phyloP scores from a whole-genome alignment of 2,888 invertebrate species.

The Iselma pallidipennis region DNA sequence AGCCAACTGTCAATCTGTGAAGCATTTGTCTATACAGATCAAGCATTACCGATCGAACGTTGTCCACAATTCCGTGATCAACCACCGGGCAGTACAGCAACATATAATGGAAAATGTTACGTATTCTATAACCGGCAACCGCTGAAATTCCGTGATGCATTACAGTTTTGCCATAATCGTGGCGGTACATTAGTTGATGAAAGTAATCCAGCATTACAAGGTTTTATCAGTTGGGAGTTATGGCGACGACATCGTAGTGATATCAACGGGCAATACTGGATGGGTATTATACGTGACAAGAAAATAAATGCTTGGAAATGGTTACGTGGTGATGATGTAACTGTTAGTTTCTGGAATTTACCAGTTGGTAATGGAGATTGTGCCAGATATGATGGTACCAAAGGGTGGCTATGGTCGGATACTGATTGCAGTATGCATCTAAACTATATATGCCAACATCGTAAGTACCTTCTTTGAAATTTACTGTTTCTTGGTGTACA shows the following conservation, averaged over 20 bases:
- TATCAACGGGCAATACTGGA: constrained; percentile 92
- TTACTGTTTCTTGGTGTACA: no score
- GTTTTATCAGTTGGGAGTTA: constrained; percentile 93
- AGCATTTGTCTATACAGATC: constrained; percentile 92
- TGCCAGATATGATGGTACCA: constrained; percentile 88
- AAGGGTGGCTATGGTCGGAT: constrained; percentile 94
- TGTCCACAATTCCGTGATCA: constrained; percentile 93
- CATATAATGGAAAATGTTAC: constrained; percentile 94
- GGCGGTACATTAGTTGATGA: constrained; percentile 86
- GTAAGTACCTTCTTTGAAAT: constrained; percentile 68
- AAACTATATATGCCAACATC: constrained; percentile 93
- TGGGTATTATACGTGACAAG: constrained; percentile 87
- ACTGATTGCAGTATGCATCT: constrained; percentile 82
- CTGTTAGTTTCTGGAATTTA: constrained; percentile 90
- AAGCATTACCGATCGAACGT: constrained; percentile 86
- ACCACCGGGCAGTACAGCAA: constrained; percentile 89
- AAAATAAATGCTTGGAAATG: constrained; percentile 86
- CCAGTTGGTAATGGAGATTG: constrained; percentile 84
- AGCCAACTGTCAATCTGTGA: constrained; percentile 88
- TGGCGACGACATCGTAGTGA: constrained; percentile 91
- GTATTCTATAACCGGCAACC: constrained; percentile 91
- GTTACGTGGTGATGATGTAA: constrained; percentile 85
- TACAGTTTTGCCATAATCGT: constrained; percentile 77
- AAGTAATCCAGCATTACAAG: constrained; percentile 91
- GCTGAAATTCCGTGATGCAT: constrained; percentile 75